Base-by-base conservation (phyloP, 2,888 invertebrate species). In the Hybos culiciformis region DNA sequence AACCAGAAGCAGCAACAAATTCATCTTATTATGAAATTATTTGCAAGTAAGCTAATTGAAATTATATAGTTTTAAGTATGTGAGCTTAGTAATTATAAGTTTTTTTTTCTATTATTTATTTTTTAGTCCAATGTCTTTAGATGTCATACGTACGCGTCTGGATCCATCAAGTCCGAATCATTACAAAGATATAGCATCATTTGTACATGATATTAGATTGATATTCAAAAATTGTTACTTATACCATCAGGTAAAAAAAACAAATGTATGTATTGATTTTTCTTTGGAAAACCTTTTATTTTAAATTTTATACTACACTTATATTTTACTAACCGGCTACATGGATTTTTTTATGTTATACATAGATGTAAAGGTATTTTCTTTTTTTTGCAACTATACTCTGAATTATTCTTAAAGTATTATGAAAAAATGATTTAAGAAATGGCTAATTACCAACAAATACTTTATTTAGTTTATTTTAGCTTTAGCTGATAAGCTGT, bases 221-320 rank as follows among this genome's bases (percentile, higher is more conserved):
- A 80, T 93, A 63, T 91, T 93, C 70, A 80, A 78, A 62, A 91
- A 91, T 70, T 92, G 90, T 32, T 83, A 80, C 61, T 71, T 73
- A 17, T 90, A 80, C 66, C 88, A 91, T 70, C 74, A 81, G 61
- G 91, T 90, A 55, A 57, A 57, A 26, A 12, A n/a, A n/a, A n/a
- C n/a, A n/a, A n/a, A n/a, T n/a, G n/a, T n/a, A n/a, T n/a, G n/a
- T n/a, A n/a, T n/a, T n/a, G n/a, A n/a, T n/a, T n/a, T n/a, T n/a
- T n/a, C n/a, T n/a, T n/a, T n/a, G n/a, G n/a, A n/a, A n/a, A n/a
- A n/a, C n/a, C n/a, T n/a, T n/a, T n/a, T n/a, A n/a, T n/a, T n/a
- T n/a, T n/a, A n/a, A n/a, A n/a, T n/a, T n/a, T n/a, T n/a, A n/a
- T n/a, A n/a, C n/a, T n/a, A n/a, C n/a, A n/a, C n/a, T n/a, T n/a